phyloP scores from a whole-genome alignment of 2,113 vertebrate species.

The Lampris incognitus region DNA sequence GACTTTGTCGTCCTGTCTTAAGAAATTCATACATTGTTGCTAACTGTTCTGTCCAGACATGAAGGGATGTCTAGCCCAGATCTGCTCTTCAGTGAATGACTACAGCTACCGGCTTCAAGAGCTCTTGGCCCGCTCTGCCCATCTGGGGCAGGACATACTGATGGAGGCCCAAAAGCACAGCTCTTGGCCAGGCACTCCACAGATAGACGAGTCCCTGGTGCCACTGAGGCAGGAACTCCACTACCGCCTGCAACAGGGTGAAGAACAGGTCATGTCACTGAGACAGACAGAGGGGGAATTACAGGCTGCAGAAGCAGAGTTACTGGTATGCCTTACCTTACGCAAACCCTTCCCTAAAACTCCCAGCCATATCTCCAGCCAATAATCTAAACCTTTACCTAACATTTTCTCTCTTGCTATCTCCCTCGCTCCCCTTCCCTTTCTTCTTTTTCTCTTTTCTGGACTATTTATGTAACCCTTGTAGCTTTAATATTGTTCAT shows the following conservation, averaged over 20 bases:
- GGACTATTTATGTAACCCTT: too few relatives aligned
- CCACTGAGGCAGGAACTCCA: slow-evolving; percentile 86
- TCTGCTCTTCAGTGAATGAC: slow-evolving; percentile 83
- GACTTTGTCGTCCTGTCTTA: too few relatives aligned
- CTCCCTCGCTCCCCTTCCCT: too few relatives aligned
- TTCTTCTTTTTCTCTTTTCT: too few relatives aligned
- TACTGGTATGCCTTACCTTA: slow-evolving; percentile 81
- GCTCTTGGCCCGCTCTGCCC: slow-evolving; percentile 72
- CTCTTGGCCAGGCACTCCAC: slow-evolving; percentile 1
- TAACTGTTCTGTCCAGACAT: slow-evolving; percentile 61
- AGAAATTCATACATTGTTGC: not conserved
- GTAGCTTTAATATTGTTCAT: too few relatives aligned
- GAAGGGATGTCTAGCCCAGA: slow-evolving; percentile 77
- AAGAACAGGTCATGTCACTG: slow-evolving; percentile 80
- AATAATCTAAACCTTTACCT: too few relatives aligned
- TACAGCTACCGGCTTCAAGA: slow-evolving; percentile 80
- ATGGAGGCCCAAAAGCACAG: slow-evolving; percentile 63
- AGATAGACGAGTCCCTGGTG: slow-evolving; percentile 75
- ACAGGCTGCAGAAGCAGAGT: slow-evolving; percentile 78
- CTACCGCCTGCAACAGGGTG: slow-evolving; percentile 80
- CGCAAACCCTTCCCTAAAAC: not conserved
- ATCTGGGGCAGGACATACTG: slow-evolving; percentile 83
- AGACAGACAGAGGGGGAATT: slow-evolving; percentile 79
- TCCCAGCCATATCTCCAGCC: too few relatives aligned
- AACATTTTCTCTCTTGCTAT: too few relatives aligned